Conservation (phyloP, 2,797 vertebrate species). For the Novumbra hubbsi region DNA sequence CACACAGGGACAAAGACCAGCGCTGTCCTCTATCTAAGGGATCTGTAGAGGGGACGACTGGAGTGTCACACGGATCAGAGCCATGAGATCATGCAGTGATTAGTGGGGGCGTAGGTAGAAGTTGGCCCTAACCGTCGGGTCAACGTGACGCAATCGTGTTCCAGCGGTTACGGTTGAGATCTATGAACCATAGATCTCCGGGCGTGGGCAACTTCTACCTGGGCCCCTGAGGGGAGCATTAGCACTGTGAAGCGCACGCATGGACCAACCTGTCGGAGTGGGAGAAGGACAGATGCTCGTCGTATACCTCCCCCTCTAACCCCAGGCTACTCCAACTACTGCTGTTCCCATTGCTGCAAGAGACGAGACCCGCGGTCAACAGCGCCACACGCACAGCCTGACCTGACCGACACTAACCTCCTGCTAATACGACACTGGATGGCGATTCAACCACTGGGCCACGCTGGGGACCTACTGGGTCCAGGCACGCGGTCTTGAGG, state of each 20-base stretch:
- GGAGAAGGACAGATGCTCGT: conserved; percentile 97
- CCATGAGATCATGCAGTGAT: conserved; percentile 80
- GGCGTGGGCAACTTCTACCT: conserved; percentile 52
- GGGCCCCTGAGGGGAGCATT: conserved; percentile 53
- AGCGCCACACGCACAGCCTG: not conserved
- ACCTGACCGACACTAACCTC: no score
- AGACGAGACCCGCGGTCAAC: conserved; percentile 36
- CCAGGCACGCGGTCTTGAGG: conserved; percentile 16
- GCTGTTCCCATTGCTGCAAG: conserved; percentile 99
- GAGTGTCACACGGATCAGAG: conserved; percentile 60
- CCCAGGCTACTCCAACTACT: conserved; percentile 99
- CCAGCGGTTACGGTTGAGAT: not conserved
- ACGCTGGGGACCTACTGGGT: not conserved
- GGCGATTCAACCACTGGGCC: no score
- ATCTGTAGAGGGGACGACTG: conserved; percentile 34
- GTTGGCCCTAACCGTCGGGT: not conserved
- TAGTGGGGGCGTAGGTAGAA: conserved; percentile 32
- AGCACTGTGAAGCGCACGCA: conserved; percentile 60
- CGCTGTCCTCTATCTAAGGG: conserved; percentile 30
- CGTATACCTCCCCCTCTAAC: conserved; percentile 97
- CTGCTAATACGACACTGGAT: no score
- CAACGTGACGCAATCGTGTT: not conserved
- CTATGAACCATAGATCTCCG: not conserved
- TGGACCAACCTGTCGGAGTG: conserved; percentile 97
- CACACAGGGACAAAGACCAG: conserved; percentile 35